phyloP scores from a whole-genome alignment of 2,888 invertebrate genomes.

The Drosophila maculinotata region DNA sequence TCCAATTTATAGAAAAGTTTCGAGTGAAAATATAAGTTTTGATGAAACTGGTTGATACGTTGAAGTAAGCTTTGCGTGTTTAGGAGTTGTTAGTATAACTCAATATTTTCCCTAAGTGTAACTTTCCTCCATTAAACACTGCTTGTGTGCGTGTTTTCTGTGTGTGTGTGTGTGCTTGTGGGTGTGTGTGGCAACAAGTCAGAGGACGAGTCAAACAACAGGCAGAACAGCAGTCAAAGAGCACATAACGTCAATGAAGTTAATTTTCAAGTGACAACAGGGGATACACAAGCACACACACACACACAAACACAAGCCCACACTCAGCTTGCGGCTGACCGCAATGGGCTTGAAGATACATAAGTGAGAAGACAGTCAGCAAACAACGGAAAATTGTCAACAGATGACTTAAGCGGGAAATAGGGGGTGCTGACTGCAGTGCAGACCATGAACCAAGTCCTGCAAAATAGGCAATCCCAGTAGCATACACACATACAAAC shows the following conservation, averaged over 20 bases:
- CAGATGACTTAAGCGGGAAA: slow-evolving; percentile 2
- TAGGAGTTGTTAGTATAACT: too few relatives aligned
- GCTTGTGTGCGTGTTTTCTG: neutral
- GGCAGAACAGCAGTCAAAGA: slow-evolving; percentile 37
- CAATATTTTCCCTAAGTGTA: slow-evolving; percentile 21
- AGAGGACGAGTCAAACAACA: slow-evolving; percentile 30
- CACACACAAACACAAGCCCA: slow-evolving; percentile 11
- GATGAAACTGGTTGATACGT: too few relatives aligned
- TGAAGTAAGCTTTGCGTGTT: too few relatives aligned
- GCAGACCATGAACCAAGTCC: slow-evolving; percentile 17
- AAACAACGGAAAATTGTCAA: slow-evolving; percentile 18
- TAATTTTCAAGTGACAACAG: slow-evolving; percentile 68
- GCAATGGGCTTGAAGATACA: slow-evolving; percentile 58
- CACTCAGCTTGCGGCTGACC: slow-evolving; percentile 57
- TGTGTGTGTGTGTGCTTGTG: slow-evolving; percentile 1
- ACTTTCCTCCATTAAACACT: neutral
- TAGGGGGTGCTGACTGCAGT: slow-evolving; percentile 5
- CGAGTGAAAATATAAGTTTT: too few relatives aligned
- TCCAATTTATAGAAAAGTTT: too few relatives aligned
- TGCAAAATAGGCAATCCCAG: slow-evolving; percentile 22
- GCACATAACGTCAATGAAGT: slow-evolving; percentile 54
- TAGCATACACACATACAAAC: slow-evolving; percentile 12
- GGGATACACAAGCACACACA: slow-evolving; percentile 22
- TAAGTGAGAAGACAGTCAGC: slow-evolving; percentile 26
- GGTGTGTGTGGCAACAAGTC: slow-evolving; percentile 25